Evolutionary conservation across 2,888 invertebrate species (phyloP).

Genomic region (Physocephala rufipes): DNA sequence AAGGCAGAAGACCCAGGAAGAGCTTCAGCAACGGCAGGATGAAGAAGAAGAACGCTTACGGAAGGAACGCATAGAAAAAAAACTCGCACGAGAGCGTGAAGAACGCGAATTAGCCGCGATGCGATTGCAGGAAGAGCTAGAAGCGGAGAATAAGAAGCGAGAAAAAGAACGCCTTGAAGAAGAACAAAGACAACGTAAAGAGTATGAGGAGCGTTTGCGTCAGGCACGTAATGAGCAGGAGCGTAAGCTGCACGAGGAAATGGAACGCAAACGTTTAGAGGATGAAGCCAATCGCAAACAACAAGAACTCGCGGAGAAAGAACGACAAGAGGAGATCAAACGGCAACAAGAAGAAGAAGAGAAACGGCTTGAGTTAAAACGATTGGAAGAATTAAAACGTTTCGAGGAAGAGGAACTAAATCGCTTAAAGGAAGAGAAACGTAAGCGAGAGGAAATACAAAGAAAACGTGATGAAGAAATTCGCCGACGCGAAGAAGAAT

Average conservation of each 20-base stretch:
- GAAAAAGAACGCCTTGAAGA: constrained; percentile 53
- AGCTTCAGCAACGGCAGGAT: constrained; percentile 47
- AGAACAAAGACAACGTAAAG: constrained; percentile 52
- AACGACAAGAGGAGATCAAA: constrained; percentile 54
- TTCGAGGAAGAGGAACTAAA: constrained; percentile 56
- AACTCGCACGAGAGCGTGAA: constrained; percentile 48
- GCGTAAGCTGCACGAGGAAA: constrained; percentile 53
- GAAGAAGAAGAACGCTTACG: constrained; percentile 50
- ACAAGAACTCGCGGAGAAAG: constrained; percentile 53
- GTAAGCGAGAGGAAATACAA: constrained; percentile 52
- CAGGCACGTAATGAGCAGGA: constrained; percentile 56
- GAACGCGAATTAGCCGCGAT: constrained; percentile 47
- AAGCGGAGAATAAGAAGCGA: constrained; percentile 50
- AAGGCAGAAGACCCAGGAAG: constrained; percentile 49
- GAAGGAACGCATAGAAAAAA: constrained; percentile 50
- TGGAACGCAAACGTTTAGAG: constrained; percentile 54
- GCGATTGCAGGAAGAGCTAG: constrained; percentile 51
- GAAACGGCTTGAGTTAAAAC: constrained; percentile 52
- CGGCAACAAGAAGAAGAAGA: constrained; percentile 59
- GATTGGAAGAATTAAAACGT: constrained; percentile 52
- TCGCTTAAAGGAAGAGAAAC: constrained; percentile 56
- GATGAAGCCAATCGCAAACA: constrained; percentile 53
- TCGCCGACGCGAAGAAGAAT: constrained; percentile 51
- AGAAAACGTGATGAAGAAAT: constrained; percentile 60
- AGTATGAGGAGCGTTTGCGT: constrained; percentile 53